Percentiles rank a stretch among this genome's conserved stretches.
Evolutionary conservation across 2,797 vertebrate genomes (phyloP).

Genomic region (Fratercula arctica): DNA sequence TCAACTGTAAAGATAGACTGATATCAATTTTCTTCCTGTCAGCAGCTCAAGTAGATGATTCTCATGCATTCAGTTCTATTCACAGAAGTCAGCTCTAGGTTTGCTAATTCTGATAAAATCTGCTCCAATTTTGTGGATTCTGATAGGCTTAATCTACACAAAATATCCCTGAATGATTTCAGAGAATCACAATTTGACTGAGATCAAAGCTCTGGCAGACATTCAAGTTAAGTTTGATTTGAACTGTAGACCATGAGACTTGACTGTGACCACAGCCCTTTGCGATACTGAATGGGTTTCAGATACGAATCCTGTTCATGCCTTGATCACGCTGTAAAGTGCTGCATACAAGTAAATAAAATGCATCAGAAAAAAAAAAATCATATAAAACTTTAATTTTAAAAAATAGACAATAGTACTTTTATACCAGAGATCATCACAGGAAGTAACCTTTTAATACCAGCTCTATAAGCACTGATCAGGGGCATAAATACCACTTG

Average conservation of each 20-base stretch:
- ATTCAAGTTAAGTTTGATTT: conserved; percentile 11
- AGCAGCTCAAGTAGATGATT: not conserved
- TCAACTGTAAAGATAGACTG: conserved; percentile 3
- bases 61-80: conserved; percentile 8
- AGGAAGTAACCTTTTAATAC: not conserved
- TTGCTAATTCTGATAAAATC: conserved; percentile 55
- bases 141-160: not conserved
- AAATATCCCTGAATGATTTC: conserved; percentile 4
- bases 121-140: conserved; percentile 11
- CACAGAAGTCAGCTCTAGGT: not conserved
- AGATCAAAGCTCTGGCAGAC: conserved; percentile 26
- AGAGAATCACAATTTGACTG: not conserved
- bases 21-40: conserved; percentile 4
- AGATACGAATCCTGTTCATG: not conserved
- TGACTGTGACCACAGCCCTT: not conserved
- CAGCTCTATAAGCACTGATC: not conserved
- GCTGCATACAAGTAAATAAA: not conserved
- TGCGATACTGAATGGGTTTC: not conserved
- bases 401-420: not conserved
- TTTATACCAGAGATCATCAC: not conserved
- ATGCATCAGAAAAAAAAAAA: not conserved
- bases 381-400: not conserved
- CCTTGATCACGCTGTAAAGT: conserved; percentile 25
- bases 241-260: not conserved
- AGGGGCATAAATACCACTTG: not conserved